Base-by-base conservation (phyloP, 2,113 vertebrate species). In the Microcebus tavaratra region DNA sequence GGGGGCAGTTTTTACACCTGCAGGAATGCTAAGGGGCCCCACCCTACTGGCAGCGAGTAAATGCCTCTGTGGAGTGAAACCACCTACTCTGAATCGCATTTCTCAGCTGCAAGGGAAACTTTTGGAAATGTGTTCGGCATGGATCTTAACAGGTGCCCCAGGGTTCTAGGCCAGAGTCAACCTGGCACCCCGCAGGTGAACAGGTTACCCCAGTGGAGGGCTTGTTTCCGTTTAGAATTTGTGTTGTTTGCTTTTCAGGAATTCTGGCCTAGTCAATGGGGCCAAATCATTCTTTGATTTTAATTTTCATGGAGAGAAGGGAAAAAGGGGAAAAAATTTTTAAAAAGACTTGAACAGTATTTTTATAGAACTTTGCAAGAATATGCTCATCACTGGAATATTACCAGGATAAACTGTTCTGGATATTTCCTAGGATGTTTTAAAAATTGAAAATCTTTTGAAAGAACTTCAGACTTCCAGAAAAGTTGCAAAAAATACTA, bases 401-500 rank as follows among this genome's bases (percentile, higher is more conserved):
- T 63, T 25, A 42, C 53, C n/a, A 29, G 29, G 31, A 67, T 7
- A 67, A 65, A 61, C 3, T 65, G 21, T 67, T 39, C 23, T n/a
- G 59, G 39, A 11, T 55, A 23, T 63, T 31, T 76, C 48, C n/a
- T 45, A 63, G 50, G 57, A 36, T 81, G 21, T 39, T 72, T 88
- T 36, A n/a, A 45, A 92, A 76, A 65, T 17, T 3, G 20, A 87
- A 91, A 76, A 57, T 45, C 57, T 55, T 65, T 67, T 72, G 61
- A 89, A 72, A 55, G 78, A 67, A 86, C 57, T 68, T 88, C 81
- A 93, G 55, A 83, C 20, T 83, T 61, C 20, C 23, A 90, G 34
- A 83, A 90, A 78, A 78, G 31, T 27, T 61, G 13, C 48, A 45
- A 83, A 45, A 70, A 81, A 48, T 20, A 23, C 17, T 67, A 45